Base-by-base conservation (phyloP, 2,797 vertebrate genomes). In the Karalla daura region DNA sequence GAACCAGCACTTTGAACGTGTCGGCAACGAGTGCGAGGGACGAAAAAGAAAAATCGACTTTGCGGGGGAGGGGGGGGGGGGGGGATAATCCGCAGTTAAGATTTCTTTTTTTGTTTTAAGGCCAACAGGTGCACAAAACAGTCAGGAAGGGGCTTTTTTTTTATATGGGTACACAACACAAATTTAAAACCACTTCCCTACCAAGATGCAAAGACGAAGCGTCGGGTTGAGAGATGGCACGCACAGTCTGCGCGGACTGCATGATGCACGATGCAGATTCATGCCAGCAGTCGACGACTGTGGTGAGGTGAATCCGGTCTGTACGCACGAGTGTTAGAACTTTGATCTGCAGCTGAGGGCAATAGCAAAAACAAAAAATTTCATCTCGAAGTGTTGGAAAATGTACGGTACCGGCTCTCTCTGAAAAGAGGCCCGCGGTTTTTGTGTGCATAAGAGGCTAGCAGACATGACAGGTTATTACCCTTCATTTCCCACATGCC, bases 1-100 rank as follows among this genome's bases (percentile, higher is more conserved):
- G 53, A 39, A 52, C 7, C 2, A 53, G 30, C 63, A 52, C 52
- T 68, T 62, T 32, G 15, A 55, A 14, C 37, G 64, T 52, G 33
- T 35, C 27, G 1, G 41, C 1, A n/a, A 18, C n/a, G n/a, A n/a
- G n/a, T n/a, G n/a, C n/a, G n/a, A n/a, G n/a, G 58, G 1, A 11
- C 46, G 27, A 33, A 56, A 25, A 21, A 49, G 35, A 27, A 9
- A 49, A 14, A 37, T 8, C 6, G n/a, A n/a, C n/a, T n/a, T n/a
- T n/a, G n/a, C n/a, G n/a, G n/a, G n/a, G n/a, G n/a, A n/a, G n/a
- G n/a, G n/a, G 58, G 1, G 9, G 45, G 27, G 28, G 53, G 23
- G 25, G 45, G 35, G 23, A 9, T 44, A 14, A 37, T 8, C 6
- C 8, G 1, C 11, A n/a, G 45, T 17, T 32, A 3, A 30, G 7